Conservation (phyloP, 1,140 invertebrate species). For the Anoplolepis gracilipes region DNA sequence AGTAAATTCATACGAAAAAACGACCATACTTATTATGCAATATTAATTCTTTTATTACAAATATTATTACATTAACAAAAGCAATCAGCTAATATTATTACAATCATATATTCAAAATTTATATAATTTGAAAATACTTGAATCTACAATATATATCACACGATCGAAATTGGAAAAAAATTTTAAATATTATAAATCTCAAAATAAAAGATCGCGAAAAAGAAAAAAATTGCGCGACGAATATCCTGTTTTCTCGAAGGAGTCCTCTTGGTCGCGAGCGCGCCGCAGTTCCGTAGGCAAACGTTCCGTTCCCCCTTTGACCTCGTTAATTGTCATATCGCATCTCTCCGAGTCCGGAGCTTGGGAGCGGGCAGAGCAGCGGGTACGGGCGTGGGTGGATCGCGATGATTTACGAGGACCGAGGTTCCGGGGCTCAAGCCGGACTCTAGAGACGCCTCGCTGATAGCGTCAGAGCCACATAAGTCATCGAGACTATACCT, state of each 20-base stretch:
- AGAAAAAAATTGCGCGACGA: neutral
- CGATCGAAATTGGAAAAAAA: neutral
- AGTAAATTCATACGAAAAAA: too few species aligned
- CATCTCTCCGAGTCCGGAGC: conserved; percentile 72
- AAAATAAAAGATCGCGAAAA: neutral
- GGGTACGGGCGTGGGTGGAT: conserved; percentile 83
- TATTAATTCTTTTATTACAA: too few species aligned
- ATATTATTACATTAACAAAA: too few species aligned
- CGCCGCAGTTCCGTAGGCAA: conserved; percentile 60
- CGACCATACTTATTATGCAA: neutral
- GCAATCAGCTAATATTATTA: conserved; percentile 1
- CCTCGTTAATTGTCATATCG: conserved; percentile 82
- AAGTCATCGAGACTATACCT: conserved; percentile 84
- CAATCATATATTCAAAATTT: neutral
- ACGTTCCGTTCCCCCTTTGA: conserved; percentile 72
- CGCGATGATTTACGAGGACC: conserved; percentile 85
- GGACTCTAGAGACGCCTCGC: conserved; percentile 85
- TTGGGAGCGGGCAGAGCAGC: conserved; percentile 68
- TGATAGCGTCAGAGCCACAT: conserved; percentile 86
- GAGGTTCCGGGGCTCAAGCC: conserved; percentile 81
- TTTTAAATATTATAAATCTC: neutral
- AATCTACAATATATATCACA: neutral
- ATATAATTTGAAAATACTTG: neutral
- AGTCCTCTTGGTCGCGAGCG: conserved; percentile 28
- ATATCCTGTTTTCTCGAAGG: neutral